Evolutionary conservation across 2,888 invertebrate genomes (phyloP).

Genomic region (Atrina japonica): DNA sequence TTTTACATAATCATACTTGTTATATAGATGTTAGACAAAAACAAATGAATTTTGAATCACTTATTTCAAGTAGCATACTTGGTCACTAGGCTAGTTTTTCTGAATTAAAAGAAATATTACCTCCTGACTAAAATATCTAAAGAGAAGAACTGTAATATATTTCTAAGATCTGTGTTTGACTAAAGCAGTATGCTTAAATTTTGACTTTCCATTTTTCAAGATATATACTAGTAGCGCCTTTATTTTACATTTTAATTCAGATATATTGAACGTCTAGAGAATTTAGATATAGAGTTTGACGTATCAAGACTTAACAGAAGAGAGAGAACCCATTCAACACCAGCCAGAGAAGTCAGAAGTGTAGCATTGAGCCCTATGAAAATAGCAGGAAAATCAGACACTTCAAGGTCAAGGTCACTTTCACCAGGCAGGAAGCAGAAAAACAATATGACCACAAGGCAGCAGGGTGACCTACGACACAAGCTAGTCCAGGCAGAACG

Average conservation of each 20-base stretch:
- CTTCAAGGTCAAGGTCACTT: conserved; percentile 58
- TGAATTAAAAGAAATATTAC: not conserved
- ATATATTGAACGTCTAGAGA: conserved; percentile 58
- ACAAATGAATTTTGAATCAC: no score
- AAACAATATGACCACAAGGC: not conserved
- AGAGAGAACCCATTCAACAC: conserved; percentile 70
- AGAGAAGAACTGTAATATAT: no score
- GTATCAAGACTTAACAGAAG: conserved; percentile 61
- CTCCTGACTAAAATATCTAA: not conserved
- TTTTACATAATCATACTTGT: no score
- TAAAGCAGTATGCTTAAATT: no score
- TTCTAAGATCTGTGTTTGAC: no score
- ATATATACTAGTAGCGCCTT: not conserved
- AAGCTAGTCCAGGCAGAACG: conserved; percentile 57
- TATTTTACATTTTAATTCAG: conserved; percentile 33
- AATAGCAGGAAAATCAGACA: conserved; percentile 29
- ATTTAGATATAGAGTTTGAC: conserved; percentile 66
- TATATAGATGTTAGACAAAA: no score
- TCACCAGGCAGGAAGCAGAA: conserved; percentile 50
- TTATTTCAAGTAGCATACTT: no score
- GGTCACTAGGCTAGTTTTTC: not conserved
- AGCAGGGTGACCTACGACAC: conserved; percentile 43
- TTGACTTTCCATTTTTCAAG: no score
- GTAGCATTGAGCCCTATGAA: conserved; percentile 59
- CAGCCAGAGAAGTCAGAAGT: conserved; percentile 55